Evolutionary conservation across 1,140 invertebrate genomes (phyloP), one percentile per base, ranked within the genome.

Genomic region (Scylla paramamosain): DNA sequence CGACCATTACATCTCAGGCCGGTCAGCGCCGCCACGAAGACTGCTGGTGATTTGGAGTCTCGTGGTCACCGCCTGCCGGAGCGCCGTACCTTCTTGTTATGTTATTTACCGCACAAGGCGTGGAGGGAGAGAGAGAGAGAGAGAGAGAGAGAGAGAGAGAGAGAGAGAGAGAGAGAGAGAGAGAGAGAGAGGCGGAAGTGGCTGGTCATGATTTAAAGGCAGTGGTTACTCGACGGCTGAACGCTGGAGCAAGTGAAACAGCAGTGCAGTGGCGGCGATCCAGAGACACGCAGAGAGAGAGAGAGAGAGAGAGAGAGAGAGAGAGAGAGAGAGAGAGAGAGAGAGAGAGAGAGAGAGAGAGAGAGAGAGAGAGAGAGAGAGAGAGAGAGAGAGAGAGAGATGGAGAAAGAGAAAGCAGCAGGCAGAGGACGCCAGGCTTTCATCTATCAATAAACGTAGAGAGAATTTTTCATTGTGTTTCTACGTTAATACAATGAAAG

Each of bases 111-210:
- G 25, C 67, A 77, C 6, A n/a, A 77, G 67, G 25, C 67, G 67
- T 20, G 25, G 20, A 77, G 59, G 20, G n/a, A n/a, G n/a, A n/a
- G n/a, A n/a, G n/a, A n/a, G n/a, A n/a, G n/a, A n/a, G n/a, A n/a
- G n/a, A n/a, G 39, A 39, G 6, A 39, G 39, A 39, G 39, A 6
- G 1, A 39, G 39, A 39, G 39, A 6, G 39, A 39, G 39, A 39
- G 39, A 39, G 39, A 39, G 39, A 39, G 39, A 39, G 39, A 39
- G 39, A 39, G 39, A 39, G 39, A 39, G 39, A 39, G 39, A 87
- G 84, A 87, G 84, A 39, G 29, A 39, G 39, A 39, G 89, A 91
- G 89, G 89, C 89, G 89, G 89, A 91, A 91, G 89, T 91, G 89
- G 31, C 89, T 48, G 89, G 7, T 28, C 25, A 91, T 91, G 89